Conservation (phyloP, 2,797 vertebrate species). For the Pangasius krempfi region DNA sequence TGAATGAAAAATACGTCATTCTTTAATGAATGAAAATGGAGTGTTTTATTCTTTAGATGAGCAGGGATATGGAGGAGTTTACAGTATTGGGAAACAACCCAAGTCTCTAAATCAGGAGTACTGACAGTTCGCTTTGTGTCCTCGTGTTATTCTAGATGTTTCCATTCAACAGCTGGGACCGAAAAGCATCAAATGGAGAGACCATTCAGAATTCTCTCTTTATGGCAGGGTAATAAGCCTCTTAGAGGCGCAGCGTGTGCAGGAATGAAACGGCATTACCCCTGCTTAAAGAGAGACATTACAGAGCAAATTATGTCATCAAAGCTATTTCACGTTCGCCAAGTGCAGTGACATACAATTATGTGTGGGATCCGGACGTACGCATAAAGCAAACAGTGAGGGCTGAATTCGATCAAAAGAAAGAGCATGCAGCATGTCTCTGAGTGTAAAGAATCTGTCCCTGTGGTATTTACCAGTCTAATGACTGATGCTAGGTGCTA, state of each 20-base stretch:
- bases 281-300: conserved; percentile 46
- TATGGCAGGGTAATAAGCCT: conserved; percentile 43
- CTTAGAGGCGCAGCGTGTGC: conserved; percentile 31
- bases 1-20: neutral
- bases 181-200: conserved; percentile 16
- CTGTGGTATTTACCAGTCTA: neutral
- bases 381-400: neutral
- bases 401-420: neutral
- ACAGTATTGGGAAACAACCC: neutral
- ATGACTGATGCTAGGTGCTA: neutral
- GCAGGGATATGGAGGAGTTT: neutral
- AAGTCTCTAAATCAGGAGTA: neutral
- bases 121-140: neutral
- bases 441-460: neutral
- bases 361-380: neutral
- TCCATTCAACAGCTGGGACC: neutral
- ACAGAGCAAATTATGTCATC: conserved; percentile 35
- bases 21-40: neutral
- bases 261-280: conserved; percentile 40
- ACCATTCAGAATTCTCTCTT: conserved; percentile 33
- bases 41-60: neutral
- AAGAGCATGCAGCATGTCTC: neutral
- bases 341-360: neutral
- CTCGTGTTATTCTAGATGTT: neutral
- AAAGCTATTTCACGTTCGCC: neutral